Evolutionary conservation across 2,113 vertebrate genomes (phyloP).

Genomic region (Dicrurus megarhynchus): DNA sequence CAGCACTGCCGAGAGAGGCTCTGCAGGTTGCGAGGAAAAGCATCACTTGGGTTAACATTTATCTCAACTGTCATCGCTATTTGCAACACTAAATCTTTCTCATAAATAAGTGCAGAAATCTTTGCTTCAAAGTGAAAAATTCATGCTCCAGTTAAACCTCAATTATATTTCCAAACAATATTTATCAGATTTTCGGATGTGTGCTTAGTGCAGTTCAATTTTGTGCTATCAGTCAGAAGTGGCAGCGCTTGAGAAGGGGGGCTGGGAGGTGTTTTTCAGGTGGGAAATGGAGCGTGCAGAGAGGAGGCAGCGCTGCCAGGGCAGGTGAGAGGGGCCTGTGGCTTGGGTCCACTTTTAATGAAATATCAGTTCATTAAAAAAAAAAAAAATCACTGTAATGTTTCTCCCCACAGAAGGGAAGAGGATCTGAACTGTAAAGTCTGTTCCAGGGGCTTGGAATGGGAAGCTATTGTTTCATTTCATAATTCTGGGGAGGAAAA

Average conservation of each 20-base stretch:
- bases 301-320: background rate
- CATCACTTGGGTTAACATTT: constrained; percentile 6
- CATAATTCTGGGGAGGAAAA: background rate
- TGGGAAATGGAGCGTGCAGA: background rate
- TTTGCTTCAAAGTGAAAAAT: constrained; percentile 24
- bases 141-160: constrained; percentile 32
- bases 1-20: background rate
- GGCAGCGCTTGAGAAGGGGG: constrained; percentile 6
- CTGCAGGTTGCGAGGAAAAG: background rate
- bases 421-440: background rate
- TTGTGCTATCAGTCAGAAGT: constrained; percentile 70
- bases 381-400: background rate
- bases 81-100: constrained; percentile 46
- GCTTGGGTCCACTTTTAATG: background rate
- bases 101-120: constrained; percentile 55
- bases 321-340: background rate
- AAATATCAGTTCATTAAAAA: background rate
- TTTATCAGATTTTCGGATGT: constrained; percentile 63
- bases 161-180: constrained; percentile 57
- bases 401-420: background rate
- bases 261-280: background rate
- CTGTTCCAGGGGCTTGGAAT: background rate
- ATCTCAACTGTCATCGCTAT: constrained; percentile 40
- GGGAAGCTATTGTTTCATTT: background rate
- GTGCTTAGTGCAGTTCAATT: constrained; percentile 66